A percentile compares a stretch with the other conserved stretches of the same genome.
phyloP scores from a whole-genome alignment of 2,113 vertebrate species.

The Varanus salvator region DNA sequence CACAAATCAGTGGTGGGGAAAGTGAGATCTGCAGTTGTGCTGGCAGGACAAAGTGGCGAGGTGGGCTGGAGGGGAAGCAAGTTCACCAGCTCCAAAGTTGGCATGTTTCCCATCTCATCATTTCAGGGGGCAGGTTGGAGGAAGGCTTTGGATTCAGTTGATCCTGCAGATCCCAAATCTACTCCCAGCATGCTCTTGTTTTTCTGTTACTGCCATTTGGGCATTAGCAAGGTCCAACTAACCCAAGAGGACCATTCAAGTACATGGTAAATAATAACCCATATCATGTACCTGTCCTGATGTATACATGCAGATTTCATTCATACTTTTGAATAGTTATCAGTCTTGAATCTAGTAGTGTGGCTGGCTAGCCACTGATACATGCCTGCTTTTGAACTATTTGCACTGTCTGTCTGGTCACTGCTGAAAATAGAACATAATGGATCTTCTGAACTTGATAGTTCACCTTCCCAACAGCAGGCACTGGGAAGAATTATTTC shows the following conservation, averaged over 20 bases:
- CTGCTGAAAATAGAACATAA: background rate
- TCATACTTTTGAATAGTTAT: background rate
- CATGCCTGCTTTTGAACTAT: background rate
- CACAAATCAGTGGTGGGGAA: too few relatives aligned
- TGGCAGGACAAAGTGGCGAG: too few relatives aligned
- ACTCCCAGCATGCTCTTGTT: too few relatives aligned
- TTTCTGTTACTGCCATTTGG: too few relatives aligned
- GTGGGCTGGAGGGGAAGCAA: too few relatives aligned
- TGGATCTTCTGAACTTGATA: constrained; percentile 1
- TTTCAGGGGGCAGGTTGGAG: too few relatives aligned
- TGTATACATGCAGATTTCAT: background rate
- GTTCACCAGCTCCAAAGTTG: too few relatives aligned
- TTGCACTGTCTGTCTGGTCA: background rate
- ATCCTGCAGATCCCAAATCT: too few relatives aligned
- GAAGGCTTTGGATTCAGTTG: too few relatives aligned
- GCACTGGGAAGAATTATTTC: background rate
- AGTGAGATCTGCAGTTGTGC: too few relatives aligned
- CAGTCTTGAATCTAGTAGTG: background rate
- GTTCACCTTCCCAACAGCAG: background rate
- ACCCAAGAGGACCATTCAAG: background rate
- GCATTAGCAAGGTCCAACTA: background rate
- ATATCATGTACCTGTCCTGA: background rate
- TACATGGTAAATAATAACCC: background rate
- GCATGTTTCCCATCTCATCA: too few relatives aligned
- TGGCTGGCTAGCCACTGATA: background rate